Conservation (phyloP, 2,113 vertebrate genomes). For the Tychaedon coryphoeus region DNA sequence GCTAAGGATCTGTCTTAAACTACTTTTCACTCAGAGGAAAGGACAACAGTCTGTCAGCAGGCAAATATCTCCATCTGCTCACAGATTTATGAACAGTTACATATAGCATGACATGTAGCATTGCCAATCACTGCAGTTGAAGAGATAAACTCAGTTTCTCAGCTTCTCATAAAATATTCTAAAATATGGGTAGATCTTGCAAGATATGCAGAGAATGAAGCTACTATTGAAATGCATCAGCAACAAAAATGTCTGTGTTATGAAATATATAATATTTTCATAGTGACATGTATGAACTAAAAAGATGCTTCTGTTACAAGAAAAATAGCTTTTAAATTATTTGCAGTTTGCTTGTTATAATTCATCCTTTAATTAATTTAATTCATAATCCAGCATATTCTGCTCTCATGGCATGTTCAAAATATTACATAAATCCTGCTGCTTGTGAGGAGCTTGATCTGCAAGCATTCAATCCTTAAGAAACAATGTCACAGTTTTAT, state of each 20-base stretch:
- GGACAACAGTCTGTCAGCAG: not conserved
- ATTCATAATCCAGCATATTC: not conserved
- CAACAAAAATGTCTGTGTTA: not conserved
- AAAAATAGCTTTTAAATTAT: not conserved
- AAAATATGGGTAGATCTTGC: not conserved
- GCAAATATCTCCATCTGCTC: not conserved
- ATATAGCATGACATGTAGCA: not conserved
- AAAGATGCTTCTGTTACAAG: not conserved
- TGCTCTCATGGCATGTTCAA: not conserved
- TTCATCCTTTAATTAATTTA: not conserved
- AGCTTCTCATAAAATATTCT: not conserved
- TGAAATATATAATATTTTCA: not conserved
- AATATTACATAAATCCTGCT: not conserved
- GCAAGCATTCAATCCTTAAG: not conserved
- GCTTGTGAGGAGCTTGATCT: not conserved
- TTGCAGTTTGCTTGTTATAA: not conserved
- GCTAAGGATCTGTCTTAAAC: not conserved
- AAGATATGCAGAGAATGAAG: not conserved
- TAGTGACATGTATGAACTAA: not conserved
- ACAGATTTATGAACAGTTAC: not conserved
- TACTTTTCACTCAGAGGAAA: not conserved
- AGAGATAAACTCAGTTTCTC: not conserved
- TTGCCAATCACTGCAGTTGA: not conserved
- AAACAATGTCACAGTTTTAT: not conserved
- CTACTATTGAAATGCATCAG: not conserved